phyloP scores from a whole-genome alignment of 2,888 invertebrate species.

The Agrilus biguttatus region DNA sequence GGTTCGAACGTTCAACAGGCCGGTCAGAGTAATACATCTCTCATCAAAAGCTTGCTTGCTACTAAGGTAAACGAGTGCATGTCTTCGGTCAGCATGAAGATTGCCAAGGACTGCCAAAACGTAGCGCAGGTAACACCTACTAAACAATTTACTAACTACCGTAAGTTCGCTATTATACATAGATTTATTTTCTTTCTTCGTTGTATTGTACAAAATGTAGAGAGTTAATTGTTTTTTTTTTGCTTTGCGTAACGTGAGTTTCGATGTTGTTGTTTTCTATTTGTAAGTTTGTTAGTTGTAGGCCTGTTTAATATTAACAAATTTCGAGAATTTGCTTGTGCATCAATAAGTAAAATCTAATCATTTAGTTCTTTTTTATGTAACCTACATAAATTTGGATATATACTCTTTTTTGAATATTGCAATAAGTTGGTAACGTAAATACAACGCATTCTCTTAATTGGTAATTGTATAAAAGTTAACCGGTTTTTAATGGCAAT shows the following conservation, averaged over 20 bases:
- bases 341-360: background rate
- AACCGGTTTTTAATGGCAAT: no score
- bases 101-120: conserved; percentile 37
- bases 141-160: conserved; percentile 16
- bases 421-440: no score
- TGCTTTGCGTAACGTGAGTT: background rate
- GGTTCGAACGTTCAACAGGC: conserved; percentile 26
- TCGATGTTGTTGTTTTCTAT: background rate
- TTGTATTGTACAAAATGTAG: conserved; percentile 2
- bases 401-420: no score
- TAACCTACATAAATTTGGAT: no score
- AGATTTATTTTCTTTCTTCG: conserved; percentile 8
- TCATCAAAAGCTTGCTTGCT: conserved; percentile 87
- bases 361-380: no score
- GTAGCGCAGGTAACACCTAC: conserved; percentile 34
- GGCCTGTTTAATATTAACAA: background rate
- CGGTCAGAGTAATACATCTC: conserved; percentile 52
- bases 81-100: conserved; percentile 32
- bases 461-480: no score
- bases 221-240: conserved; percentile 2
- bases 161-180: conserved; percentile 14
- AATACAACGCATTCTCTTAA: no score
- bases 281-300: conserved; percentile 1
- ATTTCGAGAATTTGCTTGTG: background rate
- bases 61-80: conserved; percentile 72